Base-by-base conservation (phyloP, 2,888 invertebrate species). In the Thumatha senex region DNA sequence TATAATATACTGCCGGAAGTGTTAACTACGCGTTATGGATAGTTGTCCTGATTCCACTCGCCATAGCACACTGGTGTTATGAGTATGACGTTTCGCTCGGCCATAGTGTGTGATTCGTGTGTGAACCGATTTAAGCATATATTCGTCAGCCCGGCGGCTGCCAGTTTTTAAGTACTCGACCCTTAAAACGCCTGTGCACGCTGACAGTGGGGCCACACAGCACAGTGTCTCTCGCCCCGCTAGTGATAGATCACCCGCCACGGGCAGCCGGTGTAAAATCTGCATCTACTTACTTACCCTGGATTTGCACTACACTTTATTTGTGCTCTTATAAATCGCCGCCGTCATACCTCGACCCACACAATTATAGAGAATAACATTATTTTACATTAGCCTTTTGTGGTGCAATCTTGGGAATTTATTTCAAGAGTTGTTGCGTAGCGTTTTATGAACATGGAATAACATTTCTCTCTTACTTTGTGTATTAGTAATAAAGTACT, bases 171-270 rank as follows among this genome's bases (percentile, higher is more conserved):
- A n/a, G n/a, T n/a, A n/a, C n/a, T 24, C 3, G 18, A 4, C 18
- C 3, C 18, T 24, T 5, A 4, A 4, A 5, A 24, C 3, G 3
- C 5, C 18, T 24, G 2, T 5, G 7, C 38, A 50, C 57, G 47
- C 63, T 47, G 54, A 52, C 42, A 34, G 33, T 33, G 34, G 38
- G 31, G 58, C 59, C 57, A 51, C 59, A 33, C 18, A 24, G 18
- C 18, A 47, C 51, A 30, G 59, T 45, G 43, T 58, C 64, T 57
- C 55, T 53, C 65, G 61, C 50, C 47, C 58, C 58, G 46, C 63
- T 51, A 56, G 78, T 85, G 86, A 86, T 84, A 77, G 86, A 86
- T 86, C 75, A 72, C 76, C 80, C 82, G 84, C 81, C 84, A 70
- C 63, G 56, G 61, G 66, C 84, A 82, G 72, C 81, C 80, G 81